phyloP scores from a whole-genome alignment of 2,113 vertebrate species.

The Melanotaenia duboulayi region DNA sequence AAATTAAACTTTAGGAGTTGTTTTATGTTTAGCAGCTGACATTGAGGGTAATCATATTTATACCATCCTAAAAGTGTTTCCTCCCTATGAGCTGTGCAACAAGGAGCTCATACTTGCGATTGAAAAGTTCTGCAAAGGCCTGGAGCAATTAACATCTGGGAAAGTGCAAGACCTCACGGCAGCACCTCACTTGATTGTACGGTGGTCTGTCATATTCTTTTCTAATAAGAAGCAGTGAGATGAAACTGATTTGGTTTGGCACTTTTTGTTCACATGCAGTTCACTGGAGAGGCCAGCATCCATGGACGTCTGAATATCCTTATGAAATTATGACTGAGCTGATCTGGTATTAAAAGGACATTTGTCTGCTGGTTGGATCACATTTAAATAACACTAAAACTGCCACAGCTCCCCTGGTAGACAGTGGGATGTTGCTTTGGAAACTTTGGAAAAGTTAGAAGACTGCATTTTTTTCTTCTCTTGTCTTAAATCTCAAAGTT shows the following conservation, averaged over 20 bases:
- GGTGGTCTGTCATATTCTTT: slow-evolving; percentile 44
- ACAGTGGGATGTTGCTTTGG: background rate
- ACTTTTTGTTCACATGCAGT: slow-evolving; percentile 36
- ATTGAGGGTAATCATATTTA: slow-evolving; percentile 55
- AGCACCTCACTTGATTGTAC: slow-evolving; percentile 36
- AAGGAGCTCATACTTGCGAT: slow-evolving; percentile 42
- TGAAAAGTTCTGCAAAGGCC: slow-evolving; percentile 19
- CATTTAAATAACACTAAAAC: slow-evolving; percentile 30
- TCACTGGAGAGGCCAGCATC: slow-evolving; percentile 15
- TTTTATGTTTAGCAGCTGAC: slow-evolving; percentile 63
- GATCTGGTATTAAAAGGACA: slow-evolving; percentile 22
- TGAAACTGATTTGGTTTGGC: slow-evolving; percentile 56
- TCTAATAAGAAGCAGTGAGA: slow-evolving; percentile 44
- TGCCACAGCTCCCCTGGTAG: background rate
- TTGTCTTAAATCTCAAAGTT: background rate
- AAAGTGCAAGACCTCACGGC: slow-evolving; percentile 42
- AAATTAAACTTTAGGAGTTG: slow-evolving; percentile 51
- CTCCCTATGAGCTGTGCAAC: slow-evolving; percentile 47
- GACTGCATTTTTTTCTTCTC: no score
- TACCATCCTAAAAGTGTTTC: slow-evolving; percentile 47
- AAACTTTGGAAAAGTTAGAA: background rate
- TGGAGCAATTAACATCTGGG: slow-evolving; percentile 30
- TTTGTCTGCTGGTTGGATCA: slow-evolving; percentile 34
- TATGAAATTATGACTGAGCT: slow-evolving; percentile 29
- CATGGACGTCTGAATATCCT: slow-evolving; percentile 32